Base-by-base conservation (phyloP, 2,113 vertebrate species). In the Urocitellus parryii region DNA sequence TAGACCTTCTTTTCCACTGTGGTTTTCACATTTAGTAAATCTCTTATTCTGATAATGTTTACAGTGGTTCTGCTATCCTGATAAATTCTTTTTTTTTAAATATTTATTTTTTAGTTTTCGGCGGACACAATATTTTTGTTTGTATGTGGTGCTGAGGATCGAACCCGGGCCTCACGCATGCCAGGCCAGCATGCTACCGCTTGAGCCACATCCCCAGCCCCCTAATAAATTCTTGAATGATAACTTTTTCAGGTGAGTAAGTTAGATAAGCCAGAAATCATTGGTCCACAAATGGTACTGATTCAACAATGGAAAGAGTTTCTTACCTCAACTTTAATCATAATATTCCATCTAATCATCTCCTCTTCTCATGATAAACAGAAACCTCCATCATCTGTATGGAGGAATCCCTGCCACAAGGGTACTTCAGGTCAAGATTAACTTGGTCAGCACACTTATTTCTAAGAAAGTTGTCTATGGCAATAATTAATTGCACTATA, bases 381-480 rank as follows among this genome's bases (percentile, higher is more conserved):
- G 42, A 72, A 24, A 6, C 37, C 24, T 78, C 72, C n/a, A 39
- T 51, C 9, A 56, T 73, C 72, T 58, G 27, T 48, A 45, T 22
- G n/a, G 5, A 84, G 72, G 65, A 84, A 79, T 86, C 16, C 17
- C 16, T 70, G 37, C 45, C 42, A 34, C 32, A 53, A 34, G 45
- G 17, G 11, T 63, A 67, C 34, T 17, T 96, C 58, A 74, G 34
- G 39, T 53, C 13, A 39, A 80, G 51, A 22, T 51, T 27, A 77
- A 63, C 8, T 77, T 48, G 91, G 32, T 9, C 65, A 45, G 0
- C 70, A 22, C 6, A 61, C 27, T 42, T 61, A 76, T 76, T 76
- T 91, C 82, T 91, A 70, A 91, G n/a, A 91, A 91, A 91, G 27
- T 25, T 88, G 77, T 68, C 29, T 25, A 29, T 77, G 58, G 12